These are phyloP conservation scores for Ridgeia piscesae DNA, from an alignment of 1,140 invertebrate species.

Conservation along the genomic window DNA sequence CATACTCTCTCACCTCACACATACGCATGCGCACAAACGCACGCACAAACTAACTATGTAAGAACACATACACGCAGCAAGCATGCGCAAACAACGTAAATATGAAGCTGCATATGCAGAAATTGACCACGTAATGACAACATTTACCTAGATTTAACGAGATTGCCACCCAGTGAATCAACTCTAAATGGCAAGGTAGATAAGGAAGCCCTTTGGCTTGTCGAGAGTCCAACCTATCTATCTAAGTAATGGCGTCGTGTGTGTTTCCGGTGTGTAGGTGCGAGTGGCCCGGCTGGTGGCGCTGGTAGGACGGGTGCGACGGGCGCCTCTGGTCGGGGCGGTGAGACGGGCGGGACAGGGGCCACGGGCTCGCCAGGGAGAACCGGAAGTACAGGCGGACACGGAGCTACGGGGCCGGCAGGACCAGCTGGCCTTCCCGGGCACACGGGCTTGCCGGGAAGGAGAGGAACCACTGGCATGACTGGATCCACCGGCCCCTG, in stretches of 20 bases:
- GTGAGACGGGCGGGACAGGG: background rate
- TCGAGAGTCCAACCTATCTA: too few species aligned
- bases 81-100: too few species aligned
- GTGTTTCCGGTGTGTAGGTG: background rate
- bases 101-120: too few species aligned
- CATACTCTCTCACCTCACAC: too few species aligned
- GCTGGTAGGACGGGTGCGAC: background rate
- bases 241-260: background rate
- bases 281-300: background rate
- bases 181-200: too few species aligned
- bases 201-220: too few species aligned
- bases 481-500: background rate
- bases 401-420: slow-evolving; percentile 58
- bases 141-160: too few species aligned
- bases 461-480: background rate
- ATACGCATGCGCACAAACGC: too few species aligned
- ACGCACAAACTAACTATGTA: too few species aligned
- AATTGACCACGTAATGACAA: too few species aligned
- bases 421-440: slow-evolving; percentile 30
- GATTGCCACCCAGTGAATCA: too few species aligned
- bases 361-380: background rate
- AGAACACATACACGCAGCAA: too few species aligned
- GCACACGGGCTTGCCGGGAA: background rate
- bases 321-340: background rate
- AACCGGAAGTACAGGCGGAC: slow-evolving; percentile 28